Percentiles rank a stretch among this genome's conserved stretches.
Conservation (phyloP, 2,888 invertebrate genomes). For the Tachina grossa region DNA sequence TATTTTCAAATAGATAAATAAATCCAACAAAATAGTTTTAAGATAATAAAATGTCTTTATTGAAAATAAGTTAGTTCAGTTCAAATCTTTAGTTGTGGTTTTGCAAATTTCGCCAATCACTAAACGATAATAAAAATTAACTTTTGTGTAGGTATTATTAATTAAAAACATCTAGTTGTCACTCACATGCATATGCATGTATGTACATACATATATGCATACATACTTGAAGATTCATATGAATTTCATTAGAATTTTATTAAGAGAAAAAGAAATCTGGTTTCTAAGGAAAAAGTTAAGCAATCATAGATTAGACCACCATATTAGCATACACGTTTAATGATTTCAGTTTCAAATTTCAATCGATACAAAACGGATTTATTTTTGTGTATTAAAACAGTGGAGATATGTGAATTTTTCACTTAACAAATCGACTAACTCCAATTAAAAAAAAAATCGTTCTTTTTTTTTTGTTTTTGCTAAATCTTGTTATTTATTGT, state of each 20-base stretch:
- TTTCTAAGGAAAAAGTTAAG: conserved; percentile 63
- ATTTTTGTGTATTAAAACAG: too few species aligned
- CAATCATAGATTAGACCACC: conserved; percentile 58
- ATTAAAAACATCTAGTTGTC: background rate
- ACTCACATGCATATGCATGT: conserved; percentile 4
- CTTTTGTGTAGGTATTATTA: background rate
- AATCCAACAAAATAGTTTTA: too few species aligned
- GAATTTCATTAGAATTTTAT: conserved; percentile 39
- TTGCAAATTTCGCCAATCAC: background rate
- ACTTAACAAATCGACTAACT: too few species aligned
- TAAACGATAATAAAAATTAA: background rate
- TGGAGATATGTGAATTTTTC: too few species aligned
- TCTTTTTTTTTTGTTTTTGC: too few species aligned
- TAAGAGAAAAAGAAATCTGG: conserved; percentile 60
- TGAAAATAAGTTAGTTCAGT: too few species aligned
- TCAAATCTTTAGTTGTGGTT: too few species aligned
- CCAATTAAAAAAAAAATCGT: too few species aligned
- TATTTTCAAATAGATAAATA: too few species aligned
- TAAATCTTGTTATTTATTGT: too few species aligned
- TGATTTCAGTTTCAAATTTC: conserved; percentile 62
- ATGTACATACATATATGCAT: background rate
- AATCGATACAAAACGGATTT: conserved; percentile 44
- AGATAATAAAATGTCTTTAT: too few species aligned
- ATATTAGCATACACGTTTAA: conserved; percentile 68
- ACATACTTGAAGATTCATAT: background rate